A percentile compares a stretch with the other conserved stretches of the same genome.
Evolutionary conservation across 2,113 vertebrate genomes (phyloP).

Genomic region (Elanus axillaris): DNA sequence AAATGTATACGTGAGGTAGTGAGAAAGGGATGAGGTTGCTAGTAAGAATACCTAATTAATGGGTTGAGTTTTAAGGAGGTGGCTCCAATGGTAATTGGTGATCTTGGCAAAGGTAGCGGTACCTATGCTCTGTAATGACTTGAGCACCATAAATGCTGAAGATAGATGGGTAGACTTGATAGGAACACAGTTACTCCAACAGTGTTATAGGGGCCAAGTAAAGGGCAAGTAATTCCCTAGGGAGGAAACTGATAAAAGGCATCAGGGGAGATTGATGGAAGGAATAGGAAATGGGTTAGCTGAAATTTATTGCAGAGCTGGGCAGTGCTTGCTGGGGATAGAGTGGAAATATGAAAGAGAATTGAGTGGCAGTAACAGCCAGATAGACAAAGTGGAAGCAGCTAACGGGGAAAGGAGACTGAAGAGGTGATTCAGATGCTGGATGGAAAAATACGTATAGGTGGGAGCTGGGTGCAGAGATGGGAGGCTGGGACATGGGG

Average conservation of each 20-base stretch:
- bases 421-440: neutral
- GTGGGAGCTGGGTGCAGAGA: neutral
- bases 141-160: constrained; percentile 6
- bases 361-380: constrained; percentile 7
- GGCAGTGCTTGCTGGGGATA: neutral
- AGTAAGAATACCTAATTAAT: neutral
- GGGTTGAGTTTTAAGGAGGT: neutral
- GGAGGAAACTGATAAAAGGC: constrained; percentile 36
- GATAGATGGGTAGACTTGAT: constrained; percentile 22
- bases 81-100: neutral
- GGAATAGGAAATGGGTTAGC: constrained; percentile 14
- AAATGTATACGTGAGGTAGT: neutral
- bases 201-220: constrained; percentile 39
- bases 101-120: neutral
- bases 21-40: neutral
- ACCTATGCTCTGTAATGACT: neutral
- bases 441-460: neutral
- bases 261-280: constrained; percentile 26
- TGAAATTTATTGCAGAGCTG: constrained; percentile 35
- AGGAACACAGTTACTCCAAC: constrained; percentile 44
- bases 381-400: neutral
- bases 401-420: neutral
- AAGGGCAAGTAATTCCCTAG: constrained; percentile 48
- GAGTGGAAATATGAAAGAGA: constrained; percentile 27
- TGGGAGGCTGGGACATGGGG: neutral